Conservation (phyloP, 1,140 invertebrate genomes). For the Battus philenor region DNA sequence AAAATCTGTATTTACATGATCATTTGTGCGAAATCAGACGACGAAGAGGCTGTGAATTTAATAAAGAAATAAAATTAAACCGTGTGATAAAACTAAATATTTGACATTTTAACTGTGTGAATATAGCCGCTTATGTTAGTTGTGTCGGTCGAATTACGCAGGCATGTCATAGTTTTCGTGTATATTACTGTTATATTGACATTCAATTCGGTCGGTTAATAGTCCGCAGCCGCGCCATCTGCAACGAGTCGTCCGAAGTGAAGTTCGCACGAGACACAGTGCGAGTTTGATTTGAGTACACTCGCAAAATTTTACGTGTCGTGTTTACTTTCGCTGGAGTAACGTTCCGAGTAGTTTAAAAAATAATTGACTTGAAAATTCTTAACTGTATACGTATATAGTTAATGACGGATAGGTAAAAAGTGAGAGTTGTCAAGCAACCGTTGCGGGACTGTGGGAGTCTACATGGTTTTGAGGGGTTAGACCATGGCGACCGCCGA, state of each 20-base stretch:
- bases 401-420: conserved; percentile 9
- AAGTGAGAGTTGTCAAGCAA: conserved; percentile 18
- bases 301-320: conserved; percentile 66
- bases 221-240: conserved; percentile 53
- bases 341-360: conserved; percentile 35
- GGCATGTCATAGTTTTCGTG: conserved; percentile 17
- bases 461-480: conserved; percentile 57
- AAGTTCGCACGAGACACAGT: conserved; percentile 42
- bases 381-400: conserved; percentile 8
- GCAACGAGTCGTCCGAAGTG: conserved; percentile 29
- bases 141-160: conserved; percentile 31
- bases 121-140: conserved; percentile 46
- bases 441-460: conserved; percentile 20
- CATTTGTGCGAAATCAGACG: conserved; percentile 30
- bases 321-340: conserved; percentile 57
- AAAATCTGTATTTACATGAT: conserved; percentile 41
- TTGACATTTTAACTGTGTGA: conserved; percentile 58
- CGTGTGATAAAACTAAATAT: conserved; percentile 33
- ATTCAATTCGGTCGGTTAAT: conserved; percentile 52
- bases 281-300: conserved; percentile 41
- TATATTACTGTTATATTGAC: conserved; percentile 25
- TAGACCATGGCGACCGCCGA: conserved; percentile 67
- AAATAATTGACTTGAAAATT: conserved; percentile 20
- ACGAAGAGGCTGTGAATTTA: conserved; percentile 58
- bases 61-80: conserved; percentile 26